Evolutionary conservation across 1,140 invertebrate species (phyloP).

Genomic region (Tetranychus cinnabarinus): DNA sequence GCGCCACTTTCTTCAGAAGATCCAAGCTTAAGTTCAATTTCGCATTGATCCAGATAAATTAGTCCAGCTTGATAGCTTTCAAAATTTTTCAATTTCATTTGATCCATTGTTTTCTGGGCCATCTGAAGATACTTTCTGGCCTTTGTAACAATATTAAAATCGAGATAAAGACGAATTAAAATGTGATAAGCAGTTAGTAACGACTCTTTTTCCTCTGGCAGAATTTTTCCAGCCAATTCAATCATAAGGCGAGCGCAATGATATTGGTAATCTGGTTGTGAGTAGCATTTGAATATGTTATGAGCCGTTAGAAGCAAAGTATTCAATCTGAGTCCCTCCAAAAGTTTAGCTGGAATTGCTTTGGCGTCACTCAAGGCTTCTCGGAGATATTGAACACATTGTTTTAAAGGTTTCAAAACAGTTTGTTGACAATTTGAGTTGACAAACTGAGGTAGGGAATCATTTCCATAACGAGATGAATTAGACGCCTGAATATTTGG

Average conservation of each 20-base stretch:
- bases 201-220: neutral
- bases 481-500: neutral
- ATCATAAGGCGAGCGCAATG: neutral
- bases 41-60: conserved; percentile 1
- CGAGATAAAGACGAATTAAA: neutral
- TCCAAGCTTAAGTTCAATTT: neutral
- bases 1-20: neutral
- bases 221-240: neutral
- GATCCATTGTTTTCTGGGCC: neutral
- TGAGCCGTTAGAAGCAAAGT: neutral
- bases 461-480: neutral
- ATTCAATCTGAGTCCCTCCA: neutral
- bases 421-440: neutral
- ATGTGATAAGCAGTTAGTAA: neutral
- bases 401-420: neutral
- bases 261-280: neutral
- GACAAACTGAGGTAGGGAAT: neutral
- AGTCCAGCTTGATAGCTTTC: neutral
- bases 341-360: neutral
- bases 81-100: neutral
- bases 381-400: neutral
- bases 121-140: neutral
- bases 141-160: neutral
- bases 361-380: neutral
- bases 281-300: neutral